Percentiles rank a stretch among this genome's conserved stretches.
These are phyloP conservation scores for Trogon surrucura DNA, from an alignment of 2,113 vertebrate genomes.

Conservation along the genomic window DNA sequence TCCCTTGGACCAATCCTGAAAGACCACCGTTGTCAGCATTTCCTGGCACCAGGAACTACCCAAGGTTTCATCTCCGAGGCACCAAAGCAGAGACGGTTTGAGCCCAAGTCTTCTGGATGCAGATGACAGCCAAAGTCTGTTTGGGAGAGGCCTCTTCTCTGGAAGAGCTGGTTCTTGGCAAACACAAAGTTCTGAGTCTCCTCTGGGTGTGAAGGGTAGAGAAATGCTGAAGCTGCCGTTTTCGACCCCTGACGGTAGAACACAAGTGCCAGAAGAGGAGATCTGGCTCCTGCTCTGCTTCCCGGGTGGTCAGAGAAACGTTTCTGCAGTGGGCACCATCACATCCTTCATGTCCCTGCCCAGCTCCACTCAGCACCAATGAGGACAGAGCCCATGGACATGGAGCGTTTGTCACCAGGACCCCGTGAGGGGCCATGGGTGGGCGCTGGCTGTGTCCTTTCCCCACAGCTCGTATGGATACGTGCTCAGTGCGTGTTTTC, in stretches of 20 bases:
- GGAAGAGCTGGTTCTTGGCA: background rate
- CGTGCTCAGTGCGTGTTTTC: too few species aligned
- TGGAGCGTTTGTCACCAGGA: fast-evolving
- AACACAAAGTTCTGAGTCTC: background rate
- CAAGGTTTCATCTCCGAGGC: background rate
- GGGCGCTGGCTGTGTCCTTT: background rate
- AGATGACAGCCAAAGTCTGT: fast-evolving
- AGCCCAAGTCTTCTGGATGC: background rate
- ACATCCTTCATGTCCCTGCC: background rate
- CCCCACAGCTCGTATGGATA: too few species aligned
- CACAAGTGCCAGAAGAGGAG: background rate
- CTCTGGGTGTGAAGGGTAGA: background rate
- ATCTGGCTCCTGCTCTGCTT: background rate
- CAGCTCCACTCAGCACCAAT: background rate
- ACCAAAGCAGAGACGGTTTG: background rate
- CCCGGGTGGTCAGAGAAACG: fast-evolving
- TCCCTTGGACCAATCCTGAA: background rate
- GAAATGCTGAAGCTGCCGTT: background rate
- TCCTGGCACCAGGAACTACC: background rate
- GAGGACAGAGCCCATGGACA: background rate
- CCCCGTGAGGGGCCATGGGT: fast-evolving
- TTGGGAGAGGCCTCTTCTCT: background rate
- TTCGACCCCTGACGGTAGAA: background rate
- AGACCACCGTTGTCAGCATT: background rate
- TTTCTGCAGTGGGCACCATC: background rate